Percentiles rank a stretch among this genome's conserved stretches.
Evolutionary conservation across 2,888 invertebrate genomes (phyloP).

Genomic region (Eupithecia abbreviata): DNA sequence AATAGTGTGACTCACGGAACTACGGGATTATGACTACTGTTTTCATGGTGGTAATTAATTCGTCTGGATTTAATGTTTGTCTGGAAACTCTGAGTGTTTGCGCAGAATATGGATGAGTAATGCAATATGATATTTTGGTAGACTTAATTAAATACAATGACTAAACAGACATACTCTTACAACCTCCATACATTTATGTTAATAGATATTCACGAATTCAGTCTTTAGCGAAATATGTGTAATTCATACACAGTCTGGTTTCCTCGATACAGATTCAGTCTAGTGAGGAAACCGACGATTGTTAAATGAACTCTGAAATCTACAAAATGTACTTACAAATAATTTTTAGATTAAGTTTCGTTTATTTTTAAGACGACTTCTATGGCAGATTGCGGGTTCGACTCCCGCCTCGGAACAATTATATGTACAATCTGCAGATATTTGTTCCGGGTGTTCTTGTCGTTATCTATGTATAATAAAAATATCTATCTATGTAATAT

Average conservation of each 20-base stretch:
- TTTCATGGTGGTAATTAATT: constrained; percentile 37
- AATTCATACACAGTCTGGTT: not conserved
- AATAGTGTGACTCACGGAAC: constrained; percentile 37
- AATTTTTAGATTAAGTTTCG: not conserved
- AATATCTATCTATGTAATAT: too few species aligned
- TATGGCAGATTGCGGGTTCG: too few species aligned
- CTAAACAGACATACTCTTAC: not conserved
- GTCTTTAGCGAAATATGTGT: not conserved
- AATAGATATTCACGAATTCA: not conserved
- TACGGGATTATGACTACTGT: constrained; percentile 40
- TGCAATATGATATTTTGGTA: constrained; percentile 8
- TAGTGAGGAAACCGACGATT: too few species aligned
- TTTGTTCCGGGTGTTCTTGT: too few species aligned
- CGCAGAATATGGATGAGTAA: constrained; percentile 24
- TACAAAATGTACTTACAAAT: not conserved
- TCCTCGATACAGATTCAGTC: too few species aligned
- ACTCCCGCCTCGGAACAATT: too few species aligned
- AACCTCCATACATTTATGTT: not conserved
- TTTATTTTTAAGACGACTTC: too few species aligned
- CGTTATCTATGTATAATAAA: too few species aligned
- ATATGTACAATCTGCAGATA: too few species aligned
- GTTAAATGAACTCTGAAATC: too few species aligned
- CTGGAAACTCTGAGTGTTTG: constrained; percentile 33
- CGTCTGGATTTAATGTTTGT: constrained; percentile 41
- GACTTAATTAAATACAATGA: not conserved